Conservation (phyloP, 2,113 vertebrate species). For the Camelus dromedarius region DNA sequence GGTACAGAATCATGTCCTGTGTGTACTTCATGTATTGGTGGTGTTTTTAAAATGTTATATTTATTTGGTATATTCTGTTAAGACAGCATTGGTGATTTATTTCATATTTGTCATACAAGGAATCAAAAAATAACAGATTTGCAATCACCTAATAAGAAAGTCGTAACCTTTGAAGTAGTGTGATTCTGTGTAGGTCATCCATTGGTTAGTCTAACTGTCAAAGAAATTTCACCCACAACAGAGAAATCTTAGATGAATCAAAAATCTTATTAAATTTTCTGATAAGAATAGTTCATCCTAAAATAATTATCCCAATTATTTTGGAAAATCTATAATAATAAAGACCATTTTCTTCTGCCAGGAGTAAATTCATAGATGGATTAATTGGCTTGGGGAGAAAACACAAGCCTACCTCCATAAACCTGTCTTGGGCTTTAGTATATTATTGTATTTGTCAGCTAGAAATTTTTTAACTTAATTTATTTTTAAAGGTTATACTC, state of each 20-base stretch:
- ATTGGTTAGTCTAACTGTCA: neutral
- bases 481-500: neutral
- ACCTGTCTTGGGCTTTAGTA: neutral
- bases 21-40: neutral
- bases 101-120: slow-evolving; percentile 16
- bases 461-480: neutral
- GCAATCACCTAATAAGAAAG: neutral
- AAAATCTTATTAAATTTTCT: slow-evolving; percentile 38
- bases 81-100: neutral
- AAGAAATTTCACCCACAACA: neutral
- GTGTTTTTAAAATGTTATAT: neutral
- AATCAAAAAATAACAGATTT: slow-evolving; percentile 10
- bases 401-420: neutral
- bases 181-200: slow-evolving; percentile 1
- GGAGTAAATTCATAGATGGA: slow-evolving; percentile 39
- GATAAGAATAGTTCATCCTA: slow-evolving; percentile 15
- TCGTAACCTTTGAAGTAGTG: neutral
- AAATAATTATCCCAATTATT: slow-evolving; percentile 47
- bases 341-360: slow-evolving; percentile 51
- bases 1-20: neutral
- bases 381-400: neutral
- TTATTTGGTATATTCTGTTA: neutral
- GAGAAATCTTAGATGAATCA: slow-evolving; percentile 39
- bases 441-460: slow-evolving; percentile 47
- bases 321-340: slow-evolving; percentile 56